These are phyloP conservation scores for Trachelipus rathkii DNA, from an alignment of 1,140 invertebrate genomes.

Conservation along the genomic window DNA sequence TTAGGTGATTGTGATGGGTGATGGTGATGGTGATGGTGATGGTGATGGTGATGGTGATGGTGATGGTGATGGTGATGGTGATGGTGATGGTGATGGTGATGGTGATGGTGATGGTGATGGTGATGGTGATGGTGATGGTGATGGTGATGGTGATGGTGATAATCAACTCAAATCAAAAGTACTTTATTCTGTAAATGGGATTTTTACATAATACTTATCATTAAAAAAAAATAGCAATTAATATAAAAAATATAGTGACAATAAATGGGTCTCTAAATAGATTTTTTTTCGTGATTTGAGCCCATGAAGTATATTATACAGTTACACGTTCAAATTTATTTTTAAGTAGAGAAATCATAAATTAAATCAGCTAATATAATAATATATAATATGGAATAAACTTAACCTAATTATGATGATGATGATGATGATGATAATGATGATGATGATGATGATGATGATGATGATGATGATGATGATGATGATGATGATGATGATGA, in stretches of 20 bases:
- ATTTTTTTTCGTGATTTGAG: background rate
- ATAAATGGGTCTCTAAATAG: background rate
- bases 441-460: constrained; percentile 8
- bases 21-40: constrained; percentile 8
- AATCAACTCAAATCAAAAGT: background rate
- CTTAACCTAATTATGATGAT: too few species aligned
- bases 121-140: constrained; percentile 8
- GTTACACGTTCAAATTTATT: background rate
- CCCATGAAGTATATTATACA: background rate
- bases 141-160: constrained; percentile 1
- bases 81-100: constrained; percentile 8
- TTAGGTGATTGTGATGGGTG: background rate
- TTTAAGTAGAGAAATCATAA: too few species aligned
- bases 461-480: background rate
- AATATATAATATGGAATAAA: background rate
- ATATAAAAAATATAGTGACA: background rate
- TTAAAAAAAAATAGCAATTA: too few species aligned
- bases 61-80: constrained; percentile 8
- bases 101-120: constrained; percentile 7
- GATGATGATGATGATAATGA: constrained; percentile 9
- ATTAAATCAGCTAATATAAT: background rate
- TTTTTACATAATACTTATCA: background rate
- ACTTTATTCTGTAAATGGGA: too few species aligned
- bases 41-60: constrained; percentile 7
- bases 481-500: constrained; percentile 4